phyloP scores from a whole-genome alignment of 2,113 vertebrate genomes.

The Fregata magnificens region DNA sequence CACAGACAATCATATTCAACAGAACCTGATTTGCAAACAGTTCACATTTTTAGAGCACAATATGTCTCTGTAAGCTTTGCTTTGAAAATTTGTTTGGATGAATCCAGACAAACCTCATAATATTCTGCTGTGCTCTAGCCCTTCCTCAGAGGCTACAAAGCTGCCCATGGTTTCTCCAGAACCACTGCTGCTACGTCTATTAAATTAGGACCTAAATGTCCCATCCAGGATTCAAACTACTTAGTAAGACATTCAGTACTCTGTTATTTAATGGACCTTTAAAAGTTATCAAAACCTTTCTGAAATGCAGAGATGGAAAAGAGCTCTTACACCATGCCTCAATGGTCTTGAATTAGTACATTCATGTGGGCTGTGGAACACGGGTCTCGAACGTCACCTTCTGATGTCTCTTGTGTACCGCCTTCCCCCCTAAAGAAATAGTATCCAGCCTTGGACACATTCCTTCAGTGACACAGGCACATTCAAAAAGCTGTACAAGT shows the following conservation, averaged over 20 bases:
- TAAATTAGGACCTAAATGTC: not conserved
- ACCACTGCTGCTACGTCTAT: not conserved
- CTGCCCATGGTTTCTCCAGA: not conserved
- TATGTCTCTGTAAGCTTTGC: not conserved
- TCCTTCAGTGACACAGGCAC: not conserved
- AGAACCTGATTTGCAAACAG: not conserved
- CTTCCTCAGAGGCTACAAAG: not conserved
- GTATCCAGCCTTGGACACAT: not conserved
- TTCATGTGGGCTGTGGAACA: not conserved
- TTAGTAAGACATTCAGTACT: not conserved
- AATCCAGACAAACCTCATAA: not conserved
- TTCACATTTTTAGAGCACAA: not conserved
- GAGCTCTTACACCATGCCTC: not conserved
- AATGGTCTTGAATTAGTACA: not conserved
- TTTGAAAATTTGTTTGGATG: not conserved
- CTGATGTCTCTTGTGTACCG: not conserved
- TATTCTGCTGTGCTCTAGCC: not conserved
- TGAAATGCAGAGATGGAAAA: not conserved
- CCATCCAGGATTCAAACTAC: not conserved
- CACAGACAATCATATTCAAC: not conserved
- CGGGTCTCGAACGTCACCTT: not conserved
- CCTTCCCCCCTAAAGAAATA: not conserved
- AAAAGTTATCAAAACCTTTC: not conserved
- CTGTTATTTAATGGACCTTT: not conserved
- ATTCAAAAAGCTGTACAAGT: not conserved